Conservation (phyloP, 2,888 invertebrate genomes). For the Cryptus viduatorius region DNA sequence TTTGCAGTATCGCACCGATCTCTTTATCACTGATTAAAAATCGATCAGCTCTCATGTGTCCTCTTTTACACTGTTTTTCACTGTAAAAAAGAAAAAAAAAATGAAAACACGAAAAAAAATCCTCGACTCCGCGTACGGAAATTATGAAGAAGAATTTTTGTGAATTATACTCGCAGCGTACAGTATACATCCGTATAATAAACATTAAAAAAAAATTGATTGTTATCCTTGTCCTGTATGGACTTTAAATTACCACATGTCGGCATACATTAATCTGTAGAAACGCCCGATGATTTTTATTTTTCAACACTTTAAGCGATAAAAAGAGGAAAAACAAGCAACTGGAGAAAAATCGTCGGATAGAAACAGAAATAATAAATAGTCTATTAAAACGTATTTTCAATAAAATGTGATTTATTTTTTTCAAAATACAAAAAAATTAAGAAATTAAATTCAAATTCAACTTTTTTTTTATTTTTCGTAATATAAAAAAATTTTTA, state of each 20-base stretch:
- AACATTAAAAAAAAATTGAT: neutral
- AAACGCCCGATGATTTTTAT: too few relatives aligned
- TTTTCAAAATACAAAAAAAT: neutral
- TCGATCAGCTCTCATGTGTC: constrained; percentile 56
- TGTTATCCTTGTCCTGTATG: too few relatives aligned
- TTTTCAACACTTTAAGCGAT: too few relatives aligned
- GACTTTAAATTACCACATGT: too few relatives aligned
- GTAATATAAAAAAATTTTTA: neutral
- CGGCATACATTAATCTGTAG: too few relatives aligned
- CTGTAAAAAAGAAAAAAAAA: constrained; percentile 27
- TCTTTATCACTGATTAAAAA: constrained; percentile 53
- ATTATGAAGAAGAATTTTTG: neutral
- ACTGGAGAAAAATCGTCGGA: neutral
- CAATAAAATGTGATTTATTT: too few relatives aligned
- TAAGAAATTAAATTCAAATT: neutral
- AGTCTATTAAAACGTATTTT: too few relatives aligned
- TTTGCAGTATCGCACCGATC: constrained; percentile 62
- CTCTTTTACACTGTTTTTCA: constrained; percentile 43
- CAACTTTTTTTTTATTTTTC: neutral
- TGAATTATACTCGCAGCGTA: neutral
- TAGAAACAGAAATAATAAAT: too few relatives aligned
- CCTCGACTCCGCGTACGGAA: constrained; percentile 3
- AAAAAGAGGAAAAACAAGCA: too few relatives aligned
- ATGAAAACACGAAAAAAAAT: constrained; percentile 1
- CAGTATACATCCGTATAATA: neutral